Evolutionary conservation across 1,140 invertebrate genomes (phyloP), one percentile per base, ranked within the genome.

Genomic region (Mizuhopecten yessoensis): DNA sequence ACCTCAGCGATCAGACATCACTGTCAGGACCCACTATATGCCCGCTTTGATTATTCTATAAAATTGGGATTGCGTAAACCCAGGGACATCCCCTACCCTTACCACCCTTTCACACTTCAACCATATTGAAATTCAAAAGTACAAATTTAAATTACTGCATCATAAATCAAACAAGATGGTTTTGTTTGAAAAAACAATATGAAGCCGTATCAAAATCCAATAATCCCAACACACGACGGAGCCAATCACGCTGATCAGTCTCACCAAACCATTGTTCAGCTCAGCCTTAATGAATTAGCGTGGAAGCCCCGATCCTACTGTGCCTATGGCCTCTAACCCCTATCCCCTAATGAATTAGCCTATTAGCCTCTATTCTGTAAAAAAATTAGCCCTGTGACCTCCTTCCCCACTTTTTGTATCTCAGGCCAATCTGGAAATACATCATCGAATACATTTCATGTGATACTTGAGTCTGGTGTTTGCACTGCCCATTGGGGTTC

Each of bases 141-240:
- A 75, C 57, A 75, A 75, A 5, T 75, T 75, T 75, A 75, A 75
- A 75, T 75, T n/a, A 75, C 57, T 75, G 57, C 57, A 75, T 29
- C 57, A 75, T 75, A 75, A 75, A 75, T 75, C 57, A 75, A 75
- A 75, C 57, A 29, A 75, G 57, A 75, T 75, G 57, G 57, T n/a
- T 75, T 75, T 75, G 57, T 75, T 75, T 75, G 57, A 75, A 75
- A 75, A 75, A 75, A 75, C 57, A 75, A 75, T 75, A 75, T 75
- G n/a, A 75, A 75, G 57, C 57, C 15, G n/a, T 75, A 75, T 75
- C 57, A 75, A 75, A 75, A 75, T 75, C 57, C 57, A 75, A 75
- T 75, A 75, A 5, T 75, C 57, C 17, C 9, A 75, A 75, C 57
- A 75, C 57, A 75, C n/a, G 57, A 3, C 57, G 23, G n/a, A 75